Evolutionary conservation across 2,888 invertebrate genomes (phyloP).

Genomic region (Timandra comae): DNA sequence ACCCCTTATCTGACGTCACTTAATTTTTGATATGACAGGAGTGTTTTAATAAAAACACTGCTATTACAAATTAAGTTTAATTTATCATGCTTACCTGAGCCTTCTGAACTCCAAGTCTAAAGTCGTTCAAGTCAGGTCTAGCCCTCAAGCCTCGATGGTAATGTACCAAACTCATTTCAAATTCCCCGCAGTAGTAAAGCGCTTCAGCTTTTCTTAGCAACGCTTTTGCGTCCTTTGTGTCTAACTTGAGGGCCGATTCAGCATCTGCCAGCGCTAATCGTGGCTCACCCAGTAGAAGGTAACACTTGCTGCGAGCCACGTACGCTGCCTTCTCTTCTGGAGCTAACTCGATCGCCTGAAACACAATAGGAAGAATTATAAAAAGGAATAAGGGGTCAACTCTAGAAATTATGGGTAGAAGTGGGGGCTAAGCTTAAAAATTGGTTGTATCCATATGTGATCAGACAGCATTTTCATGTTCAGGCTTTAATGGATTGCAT

Average conservation of each 20-base stretch:
- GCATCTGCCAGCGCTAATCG: conserved; percentile 89
- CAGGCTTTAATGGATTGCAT: background rate
- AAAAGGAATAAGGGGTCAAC: too few species aligned
- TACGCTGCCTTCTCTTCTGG: conserved; percentile 90
- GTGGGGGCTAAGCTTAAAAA: too few species aligned
- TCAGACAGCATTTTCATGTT: too few species aligned
- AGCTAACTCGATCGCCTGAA: conserved; percentile 91
- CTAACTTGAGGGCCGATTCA: conserved; percentile 85
- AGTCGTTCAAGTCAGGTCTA: conserved; percentile 88
- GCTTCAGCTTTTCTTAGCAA: conserved; percentile 95
- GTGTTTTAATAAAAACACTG: too few species aligned
- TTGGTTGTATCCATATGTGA: too few species aligned
- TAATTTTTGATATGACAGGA: too few species aligned
- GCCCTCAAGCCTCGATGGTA: conserved; percentile 91
- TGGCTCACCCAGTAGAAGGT: conserved; percentile 89
- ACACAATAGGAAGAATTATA: conserved; percentile 23
- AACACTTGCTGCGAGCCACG: conserved; percentile 92
- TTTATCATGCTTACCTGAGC: conserved; percentile 82
- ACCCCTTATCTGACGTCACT: too few species aligned
- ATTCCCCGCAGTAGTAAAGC: conserved; percentile 92
- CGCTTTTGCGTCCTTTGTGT: conserved; percentile 79
- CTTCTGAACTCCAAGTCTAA: conserved; percentile 90
- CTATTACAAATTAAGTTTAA: too few species aligned
- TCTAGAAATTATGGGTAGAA: too few species aligned
- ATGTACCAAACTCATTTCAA: conserved; percentile 94